Evolutionary conservation across 2,888 invertebrate genomes (phyloP).

Genomic region (Meiosimyza decipiens): DNA sequence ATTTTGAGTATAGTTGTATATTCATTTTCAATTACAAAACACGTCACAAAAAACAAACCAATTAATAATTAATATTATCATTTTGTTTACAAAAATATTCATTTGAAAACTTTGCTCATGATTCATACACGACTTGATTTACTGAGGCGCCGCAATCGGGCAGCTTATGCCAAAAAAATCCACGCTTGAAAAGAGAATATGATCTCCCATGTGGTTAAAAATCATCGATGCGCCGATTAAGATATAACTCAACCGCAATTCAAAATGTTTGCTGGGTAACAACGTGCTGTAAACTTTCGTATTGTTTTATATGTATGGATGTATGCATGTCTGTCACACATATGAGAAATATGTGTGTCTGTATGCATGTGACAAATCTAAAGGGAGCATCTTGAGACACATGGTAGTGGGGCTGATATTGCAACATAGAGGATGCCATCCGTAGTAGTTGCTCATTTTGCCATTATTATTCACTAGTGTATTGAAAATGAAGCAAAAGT

Average conservation of each 20-base stretch:
- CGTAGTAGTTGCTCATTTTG: conserved; percentile 63
- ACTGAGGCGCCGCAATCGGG: too few relatives aligned
- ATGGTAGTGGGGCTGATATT: not conserved
- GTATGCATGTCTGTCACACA: conserved; percentile 34
- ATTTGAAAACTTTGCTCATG: too few relatives aligned
- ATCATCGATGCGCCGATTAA: not conserved
- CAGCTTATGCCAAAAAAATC: too few relatives aligned
- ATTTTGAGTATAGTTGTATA: too few relatives aligned
- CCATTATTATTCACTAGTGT: conserved; percentile 64
- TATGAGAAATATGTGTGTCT: not conserved
- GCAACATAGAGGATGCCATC: conserved; percentile 22
- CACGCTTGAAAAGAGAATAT: too few relatives aligned
- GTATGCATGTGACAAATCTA: conserved; percentile 40
- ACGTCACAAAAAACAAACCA: too few relatives aligned
- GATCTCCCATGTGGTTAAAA: too few relatives aligned
- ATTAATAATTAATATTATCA: too few relatives aligned
- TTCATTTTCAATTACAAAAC: too few relatives aligned
- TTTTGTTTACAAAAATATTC: too few relatives aligned
- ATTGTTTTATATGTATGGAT: conserved; percentile 30
- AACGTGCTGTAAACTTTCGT: conserved; percentile 33
- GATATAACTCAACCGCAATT: not conserved
- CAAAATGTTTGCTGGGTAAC: not conserved
- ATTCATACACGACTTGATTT: too few relatives aligned
- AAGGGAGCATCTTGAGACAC: conserved; percentile 61
- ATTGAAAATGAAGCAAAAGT: conserved; percentile 64